Percentiles rank a stretch among this genome's conserved stretches.
Conservation (phyloP, 37 sponge, comb jelly and placozoan species). For the Sycon ciliatum region DNA sequence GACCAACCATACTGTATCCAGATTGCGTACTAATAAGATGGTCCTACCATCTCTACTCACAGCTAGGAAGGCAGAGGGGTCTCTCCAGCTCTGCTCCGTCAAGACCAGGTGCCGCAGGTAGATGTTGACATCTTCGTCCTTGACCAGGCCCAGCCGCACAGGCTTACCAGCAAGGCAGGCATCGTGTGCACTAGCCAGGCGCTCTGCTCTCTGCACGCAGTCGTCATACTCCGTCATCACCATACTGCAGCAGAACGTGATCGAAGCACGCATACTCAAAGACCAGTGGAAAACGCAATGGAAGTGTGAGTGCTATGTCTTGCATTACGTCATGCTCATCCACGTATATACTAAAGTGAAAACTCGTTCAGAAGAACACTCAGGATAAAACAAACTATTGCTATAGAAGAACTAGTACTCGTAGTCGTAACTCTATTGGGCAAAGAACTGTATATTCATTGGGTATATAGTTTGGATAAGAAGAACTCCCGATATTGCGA, state of each 20-base stretch:
- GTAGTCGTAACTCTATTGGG: too few species aligned
- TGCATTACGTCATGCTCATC: too few species aligned
- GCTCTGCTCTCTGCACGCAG: slow-evolving; percentile 25
- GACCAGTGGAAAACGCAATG: too few species aligned
- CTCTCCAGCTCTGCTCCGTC: slow-evolving; percentile 34
- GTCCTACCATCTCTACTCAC: slow-evolving; percentile 21
- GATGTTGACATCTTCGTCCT: slow-evolving; percentile 41
- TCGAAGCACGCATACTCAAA: slow-evolving; percentile 12
- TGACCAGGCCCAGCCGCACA: slow-evolving; percentile 11
- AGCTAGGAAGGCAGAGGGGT: slow-evolving; percentile 14
- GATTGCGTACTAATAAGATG: neutral
- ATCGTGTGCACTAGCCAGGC: slow-evolving; percentile 23
- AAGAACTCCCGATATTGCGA: too few species aligned
- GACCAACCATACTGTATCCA: too few species aligned
- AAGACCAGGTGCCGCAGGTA: slow-evolving; percentile 47
- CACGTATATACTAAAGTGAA: too few species aligned
- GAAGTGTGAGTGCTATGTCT: too few species aligned
- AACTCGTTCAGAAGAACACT: too few species aligned
- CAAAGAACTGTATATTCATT: too few species aligned
- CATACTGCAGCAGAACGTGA: slow-evolving; percentile 12
- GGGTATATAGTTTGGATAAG: too few species aligned
- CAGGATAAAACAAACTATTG: too few species aligned
- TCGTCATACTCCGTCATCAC: slow-evolving; percentile 46
- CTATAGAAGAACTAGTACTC: too few species aligned
- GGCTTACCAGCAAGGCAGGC: slow-evolving; percentile 24